phyloP scores from a whole-genome alignment of 2,113 vertebrate genomes.

The Percopsis transmontana region DNA sequence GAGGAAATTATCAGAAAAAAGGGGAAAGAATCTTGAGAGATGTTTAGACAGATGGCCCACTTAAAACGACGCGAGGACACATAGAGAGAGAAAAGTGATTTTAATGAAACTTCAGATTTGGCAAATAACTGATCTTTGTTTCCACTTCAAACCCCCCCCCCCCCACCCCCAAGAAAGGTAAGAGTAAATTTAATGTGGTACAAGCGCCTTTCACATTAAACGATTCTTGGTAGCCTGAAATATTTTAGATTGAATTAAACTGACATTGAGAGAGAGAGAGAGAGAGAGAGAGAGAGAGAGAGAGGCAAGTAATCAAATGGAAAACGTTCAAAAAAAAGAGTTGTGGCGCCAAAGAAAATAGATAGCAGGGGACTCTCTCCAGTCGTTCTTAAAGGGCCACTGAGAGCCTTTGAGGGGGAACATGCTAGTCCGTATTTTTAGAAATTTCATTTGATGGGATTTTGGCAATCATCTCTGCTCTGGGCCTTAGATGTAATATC shows the following conservation, averaged over 20 bases:
- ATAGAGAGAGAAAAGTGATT: constrained; percentile 76
- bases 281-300: constrained; percentile 54
- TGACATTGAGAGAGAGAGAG: constrained; percentile 71
- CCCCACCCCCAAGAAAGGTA: constrained; percentile 74
- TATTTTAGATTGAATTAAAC: constrained; percentile 83
- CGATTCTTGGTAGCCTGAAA: constrained; percentile 76
- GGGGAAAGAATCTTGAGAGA: constrained; percentile 83
- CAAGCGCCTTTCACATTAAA: constrained; percentile 77
- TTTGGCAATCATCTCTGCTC: constrained; percentile 77
- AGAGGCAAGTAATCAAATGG: constrained; percentile 83
- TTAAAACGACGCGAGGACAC: constrained; percentile 95
- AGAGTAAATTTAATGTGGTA: constrained; percentile 84
- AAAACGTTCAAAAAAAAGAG: constrained; percentile 87
- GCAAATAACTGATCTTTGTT: constrained; percentile 91
- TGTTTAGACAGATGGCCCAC: constrained; percentile 99
- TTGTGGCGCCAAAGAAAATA: constrained; percentile 89
- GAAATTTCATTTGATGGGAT: constrained; percentile 79
- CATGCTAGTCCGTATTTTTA: constrained; percentile 74
- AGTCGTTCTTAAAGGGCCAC: constrained; percentile 66
- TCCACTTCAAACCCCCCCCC: constrained; percentile 60
- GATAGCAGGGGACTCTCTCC: constrained; percentile 74
- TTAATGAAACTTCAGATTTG: constrained; percentile 99
- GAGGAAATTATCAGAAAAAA: constrained; percentile 99
- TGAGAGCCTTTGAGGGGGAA: constrained; percentile 73
- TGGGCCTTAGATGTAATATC: constrained; percentile 80